A percentile compares a stretch with the other conserved stretches of the same genome.
Evolutionary conservation across 2,888 invertebrate genomes (phyloP).

Genomic region (Morpho deidamia): DNA sequence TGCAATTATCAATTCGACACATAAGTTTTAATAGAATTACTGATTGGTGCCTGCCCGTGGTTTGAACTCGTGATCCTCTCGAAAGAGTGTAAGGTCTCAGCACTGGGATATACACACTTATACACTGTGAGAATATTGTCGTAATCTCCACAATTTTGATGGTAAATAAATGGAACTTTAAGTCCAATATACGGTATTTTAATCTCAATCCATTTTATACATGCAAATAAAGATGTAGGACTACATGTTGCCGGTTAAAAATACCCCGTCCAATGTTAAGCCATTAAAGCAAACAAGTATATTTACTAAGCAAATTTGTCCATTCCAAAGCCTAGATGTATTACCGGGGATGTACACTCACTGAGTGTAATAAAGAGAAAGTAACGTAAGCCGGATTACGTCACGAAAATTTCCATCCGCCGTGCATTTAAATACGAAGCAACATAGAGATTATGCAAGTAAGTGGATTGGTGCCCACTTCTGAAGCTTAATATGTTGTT

Average conservation of each 20-base stretch:
- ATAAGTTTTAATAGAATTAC: too few species aligned
- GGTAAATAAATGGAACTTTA: too few species aligned
- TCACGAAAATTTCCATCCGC: conserved; percentile 17
- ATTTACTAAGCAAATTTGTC: conserved; percentile 13
- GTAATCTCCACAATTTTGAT: too few species aligned
- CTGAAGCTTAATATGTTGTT: conserved; percentile 21
- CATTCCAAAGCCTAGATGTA: conserved; percentile 13
- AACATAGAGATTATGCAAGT: conserved; percentile 26
- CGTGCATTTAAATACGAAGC: conserved; percentile 17
- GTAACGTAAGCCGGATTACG: conserved; percentile 19
- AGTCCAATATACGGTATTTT: neutral
- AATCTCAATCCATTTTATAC: neutral
- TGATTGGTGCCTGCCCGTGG: too few species aligned
- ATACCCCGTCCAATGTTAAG: conserved; percentile 2
- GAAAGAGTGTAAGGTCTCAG: too few species aligned
- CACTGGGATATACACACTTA: too few species aligned
- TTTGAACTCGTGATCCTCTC: too few species aligned
- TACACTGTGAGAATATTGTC: too few species aligned
- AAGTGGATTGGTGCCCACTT: conserved; percentile 41
- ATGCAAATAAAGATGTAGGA: neutral
- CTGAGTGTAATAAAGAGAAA: conserved; percentile 20
- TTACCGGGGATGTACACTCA: conserved; percentile 13
- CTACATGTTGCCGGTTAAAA: conserved; percentile 1
- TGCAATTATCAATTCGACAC: too few species aligned
- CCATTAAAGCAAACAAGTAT: conserved; percentile 17